phyloP scores from a whole-genome alignment of 2,797 vertebrate species.

The Neomorphus geoffroyi region DNA sequence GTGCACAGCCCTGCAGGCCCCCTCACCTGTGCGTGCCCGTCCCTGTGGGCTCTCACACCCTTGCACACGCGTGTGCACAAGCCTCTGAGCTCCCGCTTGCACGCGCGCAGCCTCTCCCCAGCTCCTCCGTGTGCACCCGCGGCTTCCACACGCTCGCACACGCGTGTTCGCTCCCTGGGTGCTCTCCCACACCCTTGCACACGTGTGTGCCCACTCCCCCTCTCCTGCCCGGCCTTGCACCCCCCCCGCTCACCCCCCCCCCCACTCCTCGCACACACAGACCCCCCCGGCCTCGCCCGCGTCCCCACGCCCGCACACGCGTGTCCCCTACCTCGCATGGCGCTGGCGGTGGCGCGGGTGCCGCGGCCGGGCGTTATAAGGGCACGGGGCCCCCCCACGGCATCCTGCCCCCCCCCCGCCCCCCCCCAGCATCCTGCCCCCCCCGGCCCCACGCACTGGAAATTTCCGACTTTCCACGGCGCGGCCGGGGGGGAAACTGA shows the following conservation, averaged over 20 bases:
- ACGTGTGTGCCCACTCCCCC: too few relatives aligned
- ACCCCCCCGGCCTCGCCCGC: background rate
- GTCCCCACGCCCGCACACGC: background rate
- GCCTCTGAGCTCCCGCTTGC: too few relatives aligned
- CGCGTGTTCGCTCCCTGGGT: too few relatives aligned
- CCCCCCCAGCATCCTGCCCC: background rate
- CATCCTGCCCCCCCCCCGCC: background rate
- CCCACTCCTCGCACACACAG: background rate
- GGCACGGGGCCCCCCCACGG: background rate
- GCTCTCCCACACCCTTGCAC: too few relatives aligned
- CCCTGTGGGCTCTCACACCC: background rate
- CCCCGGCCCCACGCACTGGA: background rate
- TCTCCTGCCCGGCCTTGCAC: background rate
- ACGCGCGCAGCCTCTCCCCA: too few relatives aligned
- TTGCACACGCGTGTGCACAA: too few relatives aligned
- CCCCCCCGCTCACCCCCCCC: too few relatives aligned
- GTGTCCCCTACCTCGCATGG: background rate
- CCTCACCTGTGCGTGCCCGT: too few relatives aligned
- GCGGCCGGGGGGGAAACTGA: background rate
- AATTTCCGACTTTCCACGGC: background rate
- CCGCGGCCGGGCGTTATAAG: background rate
- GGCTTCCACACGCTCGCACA: too few relatives aligned
- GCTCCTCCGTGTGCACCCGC: too few relatives aligned
- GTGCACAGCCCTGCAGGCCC: background rate
- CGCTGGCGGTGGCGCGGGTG: background rate